Conservation (phyloP, 2,797 vertebrate species). For the Neoniphon sammara region DNA sequence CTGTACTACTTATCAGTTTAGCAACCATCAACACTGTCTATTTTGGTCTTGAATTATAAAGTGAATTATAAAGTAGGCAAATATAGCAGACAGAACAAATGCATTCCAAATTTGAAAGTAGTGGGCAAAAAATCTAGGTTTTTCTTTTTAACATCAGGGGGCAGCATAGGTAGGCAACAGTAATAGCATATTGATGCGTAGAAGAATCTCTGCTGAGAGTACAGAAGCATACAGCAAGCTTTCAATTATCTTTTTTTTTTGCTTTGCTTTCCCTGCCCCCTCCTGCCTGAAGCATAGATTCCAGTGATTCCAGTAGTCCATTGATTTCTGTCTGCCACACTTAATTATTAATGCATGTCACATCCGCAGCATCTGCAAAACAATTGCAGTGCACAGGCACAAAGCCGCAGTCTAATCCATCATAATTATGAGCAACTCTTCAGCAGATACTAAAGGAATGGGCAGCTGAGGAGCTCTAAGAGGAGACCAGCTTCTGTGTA, state of each 20-base stretch:
- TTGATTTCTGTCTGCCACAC: conserved; percentile 76
- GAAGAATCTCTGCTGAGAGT: background rate
- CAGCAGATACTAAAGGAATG: conserved; percentile 81
- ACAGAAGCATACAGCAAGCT: conserved; percentile 11
- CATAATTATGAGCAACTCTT: conserved; percentile 89
- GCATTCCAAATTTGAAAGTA: background rate
- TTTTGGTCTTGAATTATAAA: background rate
- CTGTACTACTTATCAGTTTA: background rate
- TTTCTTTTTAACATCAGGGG: background rate
- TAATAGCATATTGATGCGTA: conserved; percentile 11
- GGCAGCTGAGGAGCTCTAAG: conserved; percentile 42
- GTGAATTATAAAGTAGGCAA: background rate
- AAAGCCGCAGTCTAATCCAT: conserved; percentile 90
- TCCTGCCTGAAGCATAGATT: conserved; percentile 54
- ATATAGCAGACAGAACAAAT: background rate
- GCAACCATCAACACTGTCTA: background rate
- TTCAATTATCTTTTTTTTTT: conserved; percentile 13
- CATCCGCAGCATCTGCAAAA: conserved; percentile 89
- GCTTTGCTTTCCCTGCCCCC: conserved; percentile 4
- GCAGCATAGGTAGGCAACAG: background rate
- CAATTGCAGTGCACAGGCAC: conserved; percentile 84
- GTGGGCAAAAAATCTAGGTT: background rate
- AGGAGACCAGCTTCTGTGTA: conserved; percentile 27
- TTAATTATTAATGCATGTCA: conserved; percentile 88
- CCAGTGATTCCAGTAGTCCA: conserved; percentile 54